Evolutionary conservation across 2,888 invertebrate species (phyloP), one percentile per base, ranked within the genome.

Genomic region (Melinaea menophilus): DNA sequence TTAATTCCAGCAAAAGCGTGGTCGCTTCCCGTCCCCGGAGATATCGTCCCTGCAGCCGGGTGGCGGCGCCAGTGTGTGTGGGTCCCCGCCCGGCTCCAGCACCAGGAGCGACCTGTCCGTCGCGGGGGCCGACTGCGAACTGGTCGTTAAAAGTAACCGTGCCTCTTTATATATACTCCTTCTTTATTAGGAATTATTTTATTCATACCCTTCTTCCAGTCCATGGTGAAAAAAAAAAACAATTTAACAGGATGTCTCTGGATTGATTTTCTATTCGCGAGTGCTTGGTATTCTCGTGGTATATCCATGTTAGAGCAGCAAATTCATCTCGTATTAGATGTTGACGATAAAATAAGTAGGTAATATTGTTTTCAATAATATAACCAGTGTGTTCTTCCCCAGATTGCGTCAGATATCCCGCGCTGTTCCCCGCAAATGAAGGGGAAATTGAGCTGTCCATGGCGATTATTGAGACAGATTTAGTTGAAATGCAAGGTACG

Each of bases 91-190:
- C 31, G 22, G 31, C 9, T 51, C 51, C 7, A 48, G 51, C 51
- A n/a, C 51, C 9, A 22, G 31, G 2, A 51, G 51, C 9, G 69
- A 67, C 46, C 59, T 62, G 62, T 71, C 64, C 56, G 71, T 74
- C 56, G 96, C 96, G 82, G 97, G 97, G 85, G 96, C 97, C 81
- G 97, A 97, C 86, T 97, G 96, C 82, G 95, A 97, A 84, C 94
- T 95, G 71, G 95, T 95, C 56, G 92, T 95, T 78, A 89, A 87
- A 79, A 82, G 85, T 85, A n/a, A 60, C 76, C 55, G 13, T 11
- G 35, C 9, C 2, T 22, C 7, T 7, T 51, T 31, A 4, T 31
- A 51, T 31, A 51, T 9, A 5, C 2, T 9, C 9, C 11, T 37
- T 37, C 37, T 2, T 37, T 37, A 1, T 37, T 37, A 22, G 22